Evolutionary conservation across 2,888 invertebrate genomes (phyloP).

Genomic region (Andrena trimmerana): DNA sequence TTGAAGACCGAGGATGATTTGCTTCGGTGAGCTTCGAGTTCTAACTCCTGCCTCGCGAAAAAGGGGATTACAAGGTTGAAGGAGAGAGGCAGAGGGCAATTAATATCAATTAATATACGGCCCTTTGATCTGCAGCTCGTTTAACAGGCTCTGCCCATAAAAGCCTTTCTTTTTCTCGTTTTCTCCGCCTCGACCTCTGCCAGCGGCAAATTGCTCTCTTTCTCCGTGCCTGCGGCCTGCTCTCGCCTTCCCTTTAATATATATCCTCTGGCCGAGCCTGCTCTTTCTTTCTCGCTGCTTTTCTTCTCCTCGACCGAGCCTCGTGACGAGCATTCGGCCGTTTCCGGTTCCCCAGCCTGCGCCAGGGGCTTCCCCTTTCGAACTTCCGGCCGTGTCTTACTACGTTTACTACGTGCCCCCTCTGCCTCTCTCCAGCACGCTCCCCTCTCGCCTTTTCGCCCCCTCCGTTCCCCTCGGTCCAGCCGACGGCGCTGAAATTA

Average conservation of each 20-base stretch:
- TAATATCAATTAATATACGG: slow-evolving; percentile 64
- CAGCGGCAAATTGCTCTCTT: slow-evolving; percentile 34
- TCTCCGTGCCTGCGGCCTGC: not conserved
- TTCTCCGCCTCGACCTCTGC: slow-evolving; percentile 51
- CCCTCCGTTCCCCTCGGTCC: not conserved
- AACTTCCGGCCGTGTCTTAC: slow-evolving; percentile 78
- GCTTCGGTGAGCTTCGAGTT: too few species aligned
- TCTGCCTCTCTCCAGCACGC: slow-evolving; percentile 2
- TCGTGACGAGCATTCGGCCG: slow-evolving; percentile 76
- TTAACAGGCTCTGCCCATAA: slow-evolving; percentile 40
- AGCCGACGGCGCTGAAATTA: slow-evolving; percentile 35
- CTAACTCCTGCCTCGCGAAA: too few species aligned
- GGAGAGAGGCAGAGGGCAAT: slow-evolving; percentile 31
- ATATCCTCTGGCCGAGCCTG: slow-evolving; percentile 32
- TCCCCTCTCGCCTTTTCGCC: not conserved
- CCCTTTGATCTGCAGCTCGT: slow-evolving; percentile 59
- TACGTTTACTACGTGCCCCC: slow-evolving; percentile 77
- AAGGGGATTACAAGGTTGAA: too few species aligned
- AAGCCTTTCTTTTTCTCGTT: slow-evolving; percentile 49
- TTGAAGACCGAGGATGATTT: too few species aligned
- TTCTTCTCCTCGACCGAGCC: slow-evolving; percentile 62
- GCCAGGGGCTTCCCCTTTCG: slow-evolving; percentile 74
- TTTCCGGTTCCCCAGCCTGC: slow-evolving; percentile 78
- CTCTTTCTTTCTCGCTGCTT: slow-evolving; percentile 48
- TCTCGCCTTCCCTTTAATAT: slow-evolving; percentile 31